Evolutionary conservation across 1,140 invertebrate genomes (phyloP).

Genomic region (Dendroctonus ponderosae): DNA sequence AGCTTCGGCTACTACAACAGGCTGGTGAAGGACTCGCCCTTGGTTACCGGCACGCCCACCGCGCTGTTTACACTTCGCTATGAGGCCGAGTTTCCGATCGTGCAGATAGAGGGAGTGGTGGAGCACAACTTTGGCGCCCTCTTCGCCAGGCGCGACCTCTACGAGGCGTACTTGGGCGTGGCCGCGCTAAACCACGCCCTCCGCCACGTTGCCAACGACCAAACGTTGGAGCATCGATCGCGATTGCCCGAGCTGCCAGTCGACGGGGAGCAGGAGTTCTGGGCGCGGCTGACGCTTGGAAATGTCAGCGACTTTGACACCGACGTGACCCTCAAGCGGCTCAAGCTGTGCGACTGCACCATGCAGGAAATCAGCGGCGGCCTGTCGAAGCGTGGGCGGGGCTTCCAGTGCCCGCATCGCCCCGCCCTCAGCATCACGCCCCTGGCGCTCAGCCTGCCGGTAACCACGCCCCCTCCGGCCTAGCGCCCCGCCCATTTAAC

Average conservation of each 20-base stretch:
- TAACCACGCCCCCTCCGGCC: not conserved
- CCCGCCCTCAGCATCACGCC: slow-evolving; percentile 6
- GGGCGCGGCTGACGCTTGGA: slow-evolving; percentile 9
- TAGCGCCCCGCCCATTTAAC: not conserved
- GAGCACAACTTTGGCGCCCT: slow-evolving; percentile 27
- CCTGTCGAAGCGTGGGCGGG: slow-evolving; percentile 3
- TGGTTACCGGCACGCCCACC: slow-evolving; percentile 1
- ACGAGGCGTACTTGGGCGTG: not conserved
- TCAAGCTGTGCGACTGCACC: slow-evolving; percentile 21
- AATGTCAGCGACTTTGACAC: slow-evolving; percentile 14
- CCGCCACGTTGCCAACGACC: slow-evolving; percentile 2
- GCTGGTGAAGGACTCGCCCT: slow-evolving; percentile 14
- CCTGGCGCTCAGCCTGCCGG: not conserved
- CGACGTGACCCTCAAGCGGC: slow-evolving; percentile 6
- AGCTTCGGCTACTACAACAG: slow-evolving; percentile 26
- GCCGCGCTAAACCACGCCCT: slow-evolving; percentile 4
- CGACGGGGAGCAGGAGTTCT: slow-evolving; percentile 8
- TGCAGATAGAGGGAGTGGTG: slow-evolving; percentile 24
- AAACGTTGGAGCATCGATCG: slow-evolving; percentile 3
- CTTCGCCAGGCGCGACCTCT: slow-evolving; percentile 17
- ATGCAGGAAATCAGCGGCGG: slow-evolving; percentile 5
- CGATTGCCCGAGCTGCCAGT: slow-evolving; percentile 25
- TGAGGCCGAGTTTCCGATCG: slow-evolving; percentile 13
- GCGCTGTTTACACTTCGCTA: slow-evolving; percentile 16
- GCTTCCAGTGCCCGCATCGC: slow-evolving; percentile 19